Percentiles rank a stretch among this genome's conserved stretches.
These are phyloP conservation scores for Zaprionus tsacasi DNA, from an alignment of 1,140 invertebrate species.

Conservation along the genomic window DNA sequence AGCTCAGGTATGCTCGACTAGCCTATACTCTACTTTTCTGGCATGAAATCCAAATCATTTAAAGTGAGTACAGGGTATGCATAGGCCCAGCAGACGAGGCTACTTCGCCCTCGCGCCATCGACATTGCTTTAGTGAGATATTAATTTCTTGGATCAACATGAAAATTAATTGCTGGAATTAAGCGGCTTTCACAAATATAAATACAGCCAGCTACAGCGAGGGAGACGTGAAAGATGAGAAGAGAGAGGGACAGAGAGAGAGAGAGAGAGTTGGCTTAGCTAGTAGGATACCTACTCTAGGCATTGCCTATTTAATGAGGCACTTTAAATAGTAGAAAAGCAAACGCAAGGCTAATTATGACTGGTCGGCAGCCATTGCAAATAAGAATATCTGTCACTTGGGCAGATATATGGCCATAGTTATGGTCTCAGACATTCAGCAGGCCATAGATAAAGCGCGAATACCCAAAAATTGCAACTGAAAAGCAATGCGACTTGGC, in stretches of 20 bases:
- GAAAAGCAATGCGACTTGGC: conserved; percentile 59
- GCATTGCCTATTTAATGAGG: conserved; percentile 58
- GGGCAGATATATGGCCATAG: neutral
- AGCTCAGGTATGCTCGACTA: neutral
- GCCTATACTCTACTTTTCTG: too few relatives aligned
- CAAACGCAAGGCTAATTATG: conserved; percentile 56
- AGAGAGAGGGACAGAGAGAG: neutral
- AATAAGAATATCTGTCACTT: conserved; percentile 17
- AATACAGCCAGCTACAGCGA: conserved; percentile 36
- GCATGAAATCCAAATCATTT: neutral
- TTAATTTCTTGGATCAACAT: conserved; percentile 81
- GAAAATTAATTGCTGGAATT: conserved; percentile 83
- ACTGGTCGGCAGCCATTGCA: conserved; percentile 19
- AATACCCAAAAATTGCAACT: conserved; percentile 23
- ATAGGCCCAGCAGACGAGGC: neutral
- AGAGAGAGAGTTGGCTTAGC: neutral
- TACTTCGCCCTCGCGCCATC: too few relatives aligned
- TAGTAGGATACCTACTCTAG: neutral
- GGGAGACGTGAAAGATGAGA: neutral
- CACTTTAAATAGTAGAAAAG: conserved; percentile 25
- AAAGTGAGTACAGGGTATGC: neutral
- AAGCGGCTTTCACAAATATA: conserved; percentile 71
- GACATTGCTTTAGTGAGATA: conserved; percentile 64
- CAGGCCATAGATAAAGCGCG: neutral
- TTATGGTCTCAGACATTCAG: neutral